Conservation (phyloP, 2,888 invertebrate genomes). For the Caenorhabditis sp. region DNA sequence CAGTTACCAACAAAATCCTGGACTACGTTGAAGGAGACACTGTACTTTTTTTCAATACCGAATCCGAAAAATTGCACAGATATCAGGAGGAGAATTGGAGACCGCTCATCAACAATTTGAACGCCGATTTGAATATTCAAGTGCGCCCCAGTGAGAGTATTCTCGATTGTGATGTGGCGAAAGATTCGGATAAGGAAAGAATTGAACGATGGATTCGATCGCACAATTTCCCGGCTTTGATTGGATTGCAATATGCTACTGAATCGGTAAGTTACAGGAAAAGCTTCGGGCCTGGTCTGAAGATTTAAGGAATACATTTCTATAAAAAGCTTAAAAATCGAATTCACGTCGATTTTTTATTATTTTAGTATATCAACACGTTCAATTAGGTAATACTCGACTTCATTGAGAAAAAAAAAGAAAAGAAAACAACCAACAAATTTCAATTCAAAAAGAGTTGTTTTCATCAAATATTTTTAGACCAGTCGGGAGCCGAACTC, state of each 20-base stretch:
- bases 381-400: too few species aligned
- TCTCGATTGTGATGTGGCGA: conserved; percentile 44
- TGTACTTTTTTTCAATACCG: conserved; percentile 72
- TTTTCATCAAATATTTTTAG: too few species aligned
- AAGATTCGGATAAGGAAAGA: conserved; percentile 37
- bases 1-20: conserved; percentile 76
- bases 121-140: conserved; percentile 44
- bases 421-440: too few species aligned
- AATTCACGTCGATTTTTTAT: too few species aligned
- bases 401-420: too few species aligned
- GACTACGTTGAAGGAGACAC: conserved; percentile 77
- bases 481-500: too few species aligned
- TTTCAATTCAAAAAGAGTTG: too few species aligned
- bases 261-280: conserved; percentile 23
- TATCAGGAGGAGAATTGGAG: conserved; percentile 86
- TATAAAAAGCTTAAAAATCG: too few species aligned
- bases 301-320: too few species aligned
- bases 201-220: conserved; percentile 83
- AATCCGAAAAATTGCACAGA: conserved; percentile 78
- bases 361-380: too few species aligned
- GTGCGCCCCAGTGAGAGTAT: conserved; percentile 40
- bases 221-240: conserved; percentile 81
- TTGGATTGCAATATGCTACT: conserved; percentile 75
- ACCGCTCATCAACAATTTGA: conserved; percentile 77
- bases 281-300: too few species aligned